These are phyloP conservation scores for Machaerirhynchus nigripectus DNA, from an alignment of 2,113 vertebrate species.

Conservation along the genomic window DNA sequence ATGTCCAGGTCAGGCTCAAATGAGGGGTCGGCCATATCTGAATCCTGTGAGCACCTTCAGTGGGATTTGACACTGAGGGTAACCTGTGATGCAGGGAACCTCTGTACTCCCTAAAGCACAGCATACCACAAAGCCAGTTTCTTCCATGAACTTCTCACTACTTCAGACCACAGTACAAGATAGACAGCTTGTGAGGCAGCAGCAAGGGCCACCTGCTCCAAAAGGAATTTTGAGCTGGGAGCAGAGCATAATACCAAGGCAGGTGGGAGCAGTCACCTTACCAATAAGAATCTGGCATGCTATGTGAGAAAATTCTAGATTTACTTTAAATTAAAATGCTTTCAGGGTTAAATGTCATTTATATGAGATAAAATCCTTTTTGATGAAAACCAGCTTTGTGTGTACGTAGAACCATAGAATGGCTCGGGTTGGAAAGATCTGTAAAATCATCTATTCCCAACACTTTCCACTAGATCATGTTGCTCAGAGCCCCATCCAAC, in stretches of 20 bases:
- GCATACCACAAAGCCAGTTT: background rate
- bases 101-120: background rate
- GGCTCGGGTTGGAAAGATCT: background rate
- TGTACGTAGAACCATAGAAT: background rate
- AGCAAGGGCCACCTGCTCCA: rapidly evolving
- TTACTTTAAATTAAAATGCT: background rate
- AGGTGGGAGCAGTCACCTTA: background rate
- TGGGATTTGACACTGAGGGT: background rate
- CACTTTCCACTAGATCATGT: background rate
- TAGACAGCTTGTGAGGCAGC: background rate
- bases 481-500: background rate
- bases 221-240: rapidly evolving
- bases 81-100: background rate
- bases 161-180: background rate
- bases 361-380: background rate
- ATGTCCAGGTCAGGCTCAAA: background rate
- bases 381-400: background rate
- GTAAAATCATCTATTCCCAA: background rate
- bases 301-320: background rate
- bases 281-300: background rate
- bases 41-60: background rate
- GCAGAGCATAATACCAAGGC: background rate
- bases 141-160: background rate
- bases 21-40: rapidly evolving
- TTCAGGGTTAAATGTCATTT: background rate